Base-by-base conservation (phyloP, 1,140 invertebrate species). In the Drosophila rhopaloa region DNA sequence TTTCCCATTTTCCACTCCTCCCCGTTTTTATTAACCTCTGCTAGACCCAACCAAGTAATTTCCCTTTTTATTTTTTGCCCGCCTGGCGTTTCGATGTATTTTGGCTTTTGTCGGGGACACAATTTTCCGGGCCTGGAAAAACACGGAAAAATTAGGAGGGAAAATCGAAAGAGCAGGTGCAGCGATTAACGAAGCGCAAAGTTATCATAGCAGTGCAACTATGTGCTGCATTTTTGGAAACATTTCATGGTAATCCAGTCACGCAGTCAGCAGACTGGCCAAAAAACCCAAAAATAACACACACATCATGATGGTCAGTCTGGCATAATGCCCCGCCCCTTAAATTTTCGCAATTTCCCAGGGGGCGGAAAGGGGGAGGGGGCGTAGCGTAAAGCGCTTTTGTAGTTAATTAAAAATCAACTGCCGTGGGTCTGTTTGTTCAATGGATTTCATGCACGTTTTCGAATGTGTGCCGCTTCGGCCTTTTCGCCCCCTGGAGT, bases 331-430 rank as follows among this genome's bases (percentile, higher is more conserved):
- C 38, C 10, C 10, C 13, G 19, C 32, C n/a, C 41, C 53, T 14
- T 9, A 40, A 24, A 44, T 35, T 61, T 61, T 54, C 14, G 10
- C 14, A 37, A 19, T 54, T 46, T 43, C 38, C 10, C 46, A 51
- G 50, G 65, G 29, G 43, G 24, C 0, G 35, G 7, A 27, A 48
- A 66, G 77, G 79, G 62, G 43, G 53, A 27, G 67, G 54, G 50
- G 50, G 63, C 43, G 57, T 62, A 70, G 79, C 80, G 86, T 88
- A 88, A 85, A 81, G 83, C 83, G 88, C 75, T 85, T 85, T 91
- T 84, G 82, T 91, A 86, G 86, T 92, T 92, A 92, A 92, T 92
- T 92, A 92, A 92, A 92, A 92, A 92, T 92, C 91, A 92, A 92
- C 91, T 77, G 91, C 91, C 86, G 58, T 65, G 71, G 79, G 91